These are phyloP conservation scores for Raja brachyura DNA, from an alignment of 2,113 vertebrate species.

Conservation along the genomic window DNA sequence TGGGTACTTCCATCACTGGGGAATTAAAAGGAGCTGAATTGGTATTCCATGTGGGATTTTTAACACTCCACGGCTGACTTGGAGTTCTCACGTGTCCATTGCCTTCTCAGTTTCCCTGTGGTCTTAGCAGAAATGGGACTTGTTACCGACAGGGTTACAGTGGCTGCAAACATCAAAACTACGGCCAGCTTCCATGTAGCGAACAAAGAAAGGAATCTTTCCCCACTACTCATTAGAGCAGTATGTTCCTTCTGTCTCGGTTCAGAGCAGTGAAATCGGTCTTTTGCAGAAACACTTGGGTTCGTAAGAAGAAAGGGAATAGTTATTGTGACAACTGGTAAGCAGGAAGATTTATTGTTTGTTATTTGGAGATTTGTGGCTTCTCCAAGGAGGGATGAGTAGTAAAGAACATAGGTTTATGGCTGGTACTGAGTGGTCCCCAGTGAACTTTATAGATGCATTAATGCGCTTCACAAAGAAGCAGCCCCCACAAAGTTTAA, in stretches of 20 bases:
- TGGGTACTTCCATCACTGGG: neutral
- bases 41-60: constrained; percentile 27
- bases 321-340: neutral
- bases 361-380: neutral
- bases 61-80: constrained; percentile 9
- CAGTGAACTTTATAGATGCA: neutral
- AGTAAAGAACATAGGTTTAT: neutral
- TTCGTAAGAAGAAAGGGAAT: neutral
- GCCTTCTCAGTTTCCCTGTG: neutral
- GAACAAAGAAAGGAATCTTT: neutral
- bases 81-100: neutral
- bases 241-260: neutral
- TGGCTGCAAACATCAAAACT: neutral
- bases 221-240: neutral
- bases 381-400: neutral
- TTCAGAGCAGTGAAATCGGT: neutral
- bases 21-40: constrained; percentile 14
- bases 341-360: neutral
- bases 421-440: neutral
- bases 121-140: neutral
- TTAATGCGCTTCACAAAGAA: neutral
- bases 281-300: neutral
- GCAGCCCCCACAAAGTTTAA: neutral
- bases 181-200: neutral
- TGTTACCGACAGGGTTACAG: neutral